Conservation (phyloP, 2,888 invertebrate genomes). For the Synanthedon myopaeformis region DNA sequence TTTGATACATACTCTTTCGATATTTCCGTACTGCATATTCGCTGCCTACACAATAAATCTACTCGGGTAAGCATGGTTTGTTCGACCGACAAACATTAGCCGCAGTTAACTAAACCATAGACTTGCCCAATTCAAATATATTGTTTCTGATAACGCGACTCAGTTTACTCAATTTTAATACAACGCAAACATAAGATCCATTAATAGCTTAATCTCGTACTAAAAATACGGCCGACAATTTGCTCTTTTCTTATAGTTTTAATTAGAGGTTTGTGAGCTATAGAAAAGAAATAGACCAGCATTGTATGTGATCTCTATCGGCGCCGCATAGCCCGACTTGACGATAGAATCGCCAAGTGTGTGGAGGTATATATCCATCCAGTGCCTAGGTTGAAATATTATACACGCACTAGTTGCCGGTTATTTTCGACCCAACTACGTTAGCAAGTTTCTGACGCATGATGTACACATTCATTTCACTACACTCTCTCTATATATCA, state of each 20-base stretch:
- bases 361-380: neutral
- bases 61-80: neutral
- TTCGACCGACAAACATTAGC: neutral
- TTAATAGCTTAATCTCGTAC: slow-evolving; percentile 3
- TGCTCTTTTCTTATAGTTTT: no score
- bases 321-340: slow-evolving; percentile 19
- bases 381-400: slow-evolving; percentile 44
- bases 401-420: slow-evolving; percentile 27
- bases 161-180: slow-evolving; percentile 18
- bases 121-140: slow-evolving; percentile 9
- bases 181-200: slow-evolving; percentile 12
- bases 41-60: neutral
- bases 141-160: slow-evolving; percentile 26
- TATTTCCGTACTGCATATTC: slow-evolving; percentile 1
- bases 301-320: slow-evolving; percentile 1
- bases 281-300: no score
- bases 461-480: slow-evolving; percentile 27
- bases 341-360: neutral
- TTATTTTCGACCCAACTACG: slow-evolving; percentile 53
- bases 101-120: slow-evolving; percentile 3
- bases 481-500: slow-evolving; percentile 16
- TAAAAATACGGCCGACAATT: no score
- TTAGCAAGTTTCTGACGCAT: slow-evolving; percentile 47
- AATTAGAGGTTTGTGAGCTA: no score
- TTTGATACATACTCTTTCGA: slow-evolving; percentile 1